Conservation (phyloP, 2,113 vertebrate species). For the Lathamus discolor region DNA sequence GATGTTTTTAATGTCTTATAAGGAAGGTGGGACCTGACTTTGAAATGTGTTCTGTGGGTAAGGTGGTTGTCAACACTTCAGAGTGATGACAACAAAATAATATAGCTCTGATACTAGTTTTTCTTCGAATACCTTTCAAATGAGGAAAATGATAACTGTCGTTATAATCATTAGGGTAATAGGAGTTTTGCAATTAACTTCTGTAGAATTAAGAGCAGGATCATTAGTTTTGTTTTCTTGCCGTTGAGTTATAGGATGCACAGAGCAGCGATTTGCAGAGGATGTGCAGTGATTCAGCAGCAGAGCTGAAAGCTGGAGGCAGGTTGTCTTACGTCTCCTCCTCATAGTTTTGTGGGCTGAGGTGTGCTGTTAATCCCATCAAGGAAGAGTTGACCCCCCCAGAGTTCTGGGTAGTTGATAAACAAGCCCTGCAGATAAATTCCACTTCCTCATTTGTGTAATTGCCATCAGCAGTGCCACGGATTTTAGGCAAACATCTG, state of each 20-base stretch:
- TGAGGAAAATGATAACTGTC: not conserved
- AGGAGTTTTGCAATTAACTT: not conserved
- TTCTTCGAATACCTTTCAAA: not conserved
- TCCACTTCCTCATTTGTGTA: not conserved
- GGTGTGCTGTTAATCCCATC: not conserved
- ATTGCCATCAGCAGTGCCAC: not conserved
- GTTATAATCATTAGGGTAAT: not conserved
- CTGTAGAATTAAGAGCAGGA: not conserved
- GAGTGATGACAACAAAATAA: not conserved
- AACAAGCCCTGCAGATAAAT: not conserved
- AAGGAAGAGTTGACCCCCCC: not conserved
- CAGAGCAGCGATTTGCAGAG: not conserved
- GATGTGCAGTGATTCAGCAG: not conserved
- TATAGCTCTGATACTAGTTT: not conserved
- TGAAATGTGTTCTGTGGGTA: not conserved
- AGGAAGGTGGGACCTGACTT: not conserved
- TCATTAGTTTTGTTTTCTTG: not conserved
- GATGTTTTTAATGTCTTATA: not conserved
- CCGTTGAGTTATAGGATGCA: fast-evolving
- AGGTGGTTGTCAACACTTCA: fast-evolving
- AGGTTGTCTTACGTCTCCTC: not conserved
- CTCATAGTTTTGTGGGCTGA: not conserved
- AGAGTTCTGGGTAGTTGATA: not conserved
- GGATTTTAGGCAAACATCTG: constrained; percentile 7
- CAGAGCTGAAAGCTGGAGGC: not conserved